phyloP scores from a whole-genome alignment of 2,888 invertebrate species.

The Lissocephala sabroskyi region DNA sequence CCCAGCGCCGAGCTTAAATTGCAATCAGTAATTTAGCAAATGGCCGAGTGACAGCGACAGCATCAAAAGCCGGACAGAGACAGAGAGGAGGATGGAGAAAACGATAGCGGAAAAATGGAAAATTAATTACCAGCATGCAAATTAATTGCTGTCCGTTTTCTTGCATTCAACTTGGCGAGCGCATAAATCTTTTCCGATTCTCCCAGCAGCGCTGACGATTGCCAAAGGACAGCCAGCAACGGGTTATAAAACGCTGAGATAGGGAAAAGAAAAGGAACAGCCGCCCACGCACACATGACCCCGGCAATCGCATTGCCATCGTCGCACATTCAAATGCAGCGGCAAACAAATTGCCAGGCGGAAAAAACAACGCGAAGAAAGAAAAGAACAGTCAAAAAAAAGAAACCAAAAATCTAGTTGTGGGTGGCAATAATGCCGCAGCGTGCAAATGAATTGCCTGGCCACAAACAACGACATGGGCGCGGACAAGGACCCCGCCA shows the following conservation, averaged over 20 bases:
- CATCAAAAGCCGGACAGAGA: no score
- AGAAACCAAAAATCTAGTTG: conserved; percentile 54
- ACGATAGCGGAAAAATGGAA: conserved; percentile 48
- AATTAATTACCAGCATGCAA: conserved; percentile 65
- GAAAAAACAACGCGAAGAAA: conserved; percentile 5
- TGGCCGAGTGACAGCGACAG: neutral
- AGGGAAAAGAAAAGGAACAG: neutral
- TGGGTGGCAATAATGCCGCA: conserved; percentile 19
- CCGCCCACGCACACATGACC: conserved; percentile 12
- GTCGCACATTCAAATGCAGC: conserved; percentile 29
- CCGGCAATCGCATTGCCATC: conserved; percentile 1
- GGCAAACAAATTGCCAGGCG: conserved; percentile 57
- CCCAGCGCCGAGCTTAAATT: no score
- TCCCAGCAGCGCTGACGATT: conserved; percentile 25
- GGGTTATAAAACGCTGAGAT: neutral
- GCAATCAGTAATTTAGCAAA: neutral
- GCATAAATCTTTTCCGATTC: conserved; percentile 52
- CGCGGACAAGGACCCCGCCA: neutral
- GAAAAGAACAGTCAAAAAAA: neutral
- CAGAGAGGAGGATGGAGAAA: neutral
- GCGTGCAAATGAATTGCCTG: conserved; percentile 52
- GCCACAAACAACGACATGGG: conserved; percentile 1
- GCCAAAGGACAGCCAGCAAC: conserved; percentile 10
- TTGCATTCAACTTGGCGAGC: conserved; percentile 55
- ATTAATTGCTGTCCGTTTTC: conserved; percentile 63